Base-by-base conservation (phyloP, 2,113 vertebrate species). In the Cheirogaleus medius region DNA sequence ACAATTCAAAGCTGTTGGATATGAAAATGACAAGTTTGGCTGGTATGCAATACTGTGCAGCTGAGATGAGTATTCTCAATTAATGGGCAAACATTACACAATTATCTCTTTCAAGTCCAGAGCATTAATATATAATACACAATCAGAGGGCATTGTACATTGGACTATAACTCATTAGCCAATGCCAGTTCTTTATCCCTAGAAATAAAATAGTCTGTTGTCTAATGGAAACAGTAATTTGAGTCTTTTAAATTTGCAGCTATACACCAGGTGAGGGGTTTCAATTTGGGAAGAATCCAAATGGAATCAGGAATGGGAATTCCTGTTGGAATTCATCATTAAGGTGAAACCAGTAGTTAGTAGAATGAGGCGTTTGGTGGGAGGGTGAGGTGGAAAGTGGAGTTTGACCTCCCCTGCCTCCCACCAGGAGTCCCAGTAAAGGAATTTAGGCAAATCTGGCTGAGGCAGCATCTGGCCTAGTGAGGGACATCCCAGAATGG, bases 401-500 rank as follows among this genome's bases (percentile, higher is more conserved):
- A 77, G 42, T 84, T 4, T 76, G 34, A 91, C 29, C 69, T 80
- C 81, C 47, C 2, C 13, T 29, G 47, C 63, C 71, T 91, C 81
- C 73, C 47, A 39, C 89, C 47, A 76, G 64, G 21, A 90, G 64
- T 58, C 63, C 42, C 64, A 90, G 54, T 95, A 73, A 86, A 91
- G 88, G 94, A 49, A 74, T 56, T 95, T 95, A 39, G 66, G 87
- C 94, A 87, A 93, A 92, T 95, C 86, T 96, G 90, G 82, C 95
- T 87, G 90, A 90, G 76, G 96, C 90, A 96, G 90, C 93, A 97
- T 96, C 95, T 94, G 81, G 92, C 71, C 89, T 44, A 44, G 32
- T 94, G 93, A 97, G 98, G 96, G 95, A 97, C 93, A 97, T 97
- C 94, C 91, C 78, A 94, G 96, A 97, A 97, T 87, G 96, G 95